A percentile compares a stretch with the other conserved stretches of the same genome.
Conservation (phyloP, 1,140 invertebrate genomes). For the Neodiprion lecontei region DNA sequence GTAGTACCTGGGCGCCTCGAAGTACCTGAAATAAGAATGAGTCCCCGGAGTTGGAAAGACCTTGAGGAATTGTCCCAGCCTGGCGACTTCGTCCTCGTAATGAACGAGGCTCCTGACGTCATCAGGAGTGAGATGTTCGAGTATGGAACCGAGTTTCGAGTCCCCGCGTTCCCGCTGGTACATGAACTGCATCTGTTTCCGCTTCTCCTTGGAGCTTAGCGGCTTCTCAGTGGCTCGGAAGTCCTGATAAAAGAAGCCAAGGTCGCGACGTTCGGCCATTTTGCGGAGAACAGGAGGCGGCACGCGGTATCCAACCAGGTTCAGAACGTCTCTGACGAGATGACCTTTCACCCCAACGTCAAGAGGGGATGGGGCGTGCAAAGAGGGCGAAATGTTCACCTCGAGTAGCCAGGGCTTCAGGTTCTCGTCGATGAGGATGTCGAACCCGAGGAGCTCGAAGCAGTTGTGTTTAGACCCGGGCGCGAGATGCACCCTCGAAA, state of each 20-base stretch:
- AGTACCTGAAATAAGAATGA: slow-evolving; percentile 78
- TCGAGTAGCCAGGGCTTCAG: slow-evolving; percentile 93
- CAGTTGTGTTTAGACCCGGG: slow-evolving; percentile 74
- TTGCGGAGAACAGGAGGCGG: slow-evolving; percentile 57
- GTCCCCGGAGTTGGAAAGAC: slow-evolving; percentile 83
- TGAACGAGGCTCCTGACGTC: slow-evolving; percentile 83
- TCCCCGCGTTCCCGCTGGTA: slow-evolving; percentile 52
- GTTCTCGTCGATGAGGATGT: slow-evolving; percentile 76
- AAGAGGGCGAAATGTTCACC: slow-evolving; percentile 90
- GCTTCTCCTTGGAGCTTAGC: slow-evolving; percentile 51
- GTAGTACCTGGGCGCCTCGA: slow-evolving; percentile 84
- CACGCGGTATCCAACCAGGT: slow-evolving; percentile 86
- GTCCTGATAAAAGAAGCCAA: slow-evolving; percentile 28
- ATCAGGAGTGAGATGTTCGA: slow-evolving; percentile 79
- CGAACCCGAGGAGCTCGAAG: slow-evolving; percentile 80
- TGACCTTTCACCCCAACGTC: slow-evolving; percentile 91
- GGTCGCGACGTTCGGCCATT: slow-evolving; percentile 44
- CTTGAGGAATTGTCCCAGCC: slow-evolving; percentile 74
- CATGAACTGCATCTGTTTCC: slow-evolving; percentile 61
- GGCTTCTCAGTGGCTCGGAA: slow-evolving; percentile 50
- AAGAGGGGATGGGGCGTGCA: slow-evolving; percentile 87
- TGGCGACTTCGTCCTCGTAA: slow-evolving; percentile 86
- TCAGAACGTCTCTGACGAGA: slow-evolving; percentile 84
- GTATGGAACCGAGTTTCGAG: slow-evolving; percentile 72
- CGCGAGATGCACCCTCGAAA: slow-evolving; percentile 66